Evolutionary conservation across 1,140 invertebrate genomes (phyloP), one percentile per base, ranked within the genome.

Genomic region (Drosophila athabasca): DNA sequence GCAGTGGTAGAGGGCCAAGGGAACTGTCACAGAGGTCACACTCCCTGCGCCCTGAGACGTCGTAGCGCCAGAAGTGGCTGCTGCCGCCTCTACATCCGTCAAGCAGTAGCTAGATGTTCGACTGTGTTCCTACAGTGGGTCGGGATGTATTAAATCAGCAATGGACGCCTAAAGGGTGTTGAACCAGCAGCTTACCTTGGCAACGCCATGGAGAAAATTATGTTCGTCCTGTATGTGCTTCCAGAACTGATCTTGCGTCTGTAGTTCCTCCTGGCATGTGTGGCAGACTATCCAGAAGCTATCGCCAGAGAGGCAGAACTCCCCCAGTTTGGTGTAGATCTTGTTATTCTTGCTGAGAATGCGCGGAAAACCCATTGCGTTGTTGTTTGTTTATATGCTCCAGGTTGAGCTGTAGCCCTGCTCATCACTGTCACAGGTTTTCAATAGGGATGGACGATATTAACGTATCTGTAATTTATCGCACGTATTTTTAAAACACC

Each of bases 271-370:
- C 68, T 91, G 90, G 62, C 90, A 91, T 45, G 89, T 90, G 69
- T 91, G 90, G 43, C 90, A 90, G 24, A 91, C 82, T 31, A 91
- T 91, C 82, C 85, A 90, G 50, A 91, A 91, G 46, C 88, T 90
- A 41, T 91, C 90, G 35, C 85, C 90, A 17, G 90, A 84, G 13
- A 91, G 49, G 67, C 90, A 91, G 49, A 91, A 91, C 59, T 91
- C 90, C 8, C 90, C 90, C 26, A 91, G 72, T 66, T 91, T 91
- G 24, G 90, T 91, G 50, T 91, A 91, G 29, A 91, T 91, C 67
- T 91, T 91, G 51, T 91, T 88, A 60, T 91, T 91, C 62, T 91
- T 91, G 81, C 90, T 91, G 62, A 91, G 77, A 65, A 91, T 91
- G 61, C 90, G 90, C 88, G 90, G 90, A 83, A 91, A 91, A 73